Evolutionary conservation across 2,797 vertebrate genomes (phyloP).

Genomic region (Centroberyx gerrardi): DNA sequence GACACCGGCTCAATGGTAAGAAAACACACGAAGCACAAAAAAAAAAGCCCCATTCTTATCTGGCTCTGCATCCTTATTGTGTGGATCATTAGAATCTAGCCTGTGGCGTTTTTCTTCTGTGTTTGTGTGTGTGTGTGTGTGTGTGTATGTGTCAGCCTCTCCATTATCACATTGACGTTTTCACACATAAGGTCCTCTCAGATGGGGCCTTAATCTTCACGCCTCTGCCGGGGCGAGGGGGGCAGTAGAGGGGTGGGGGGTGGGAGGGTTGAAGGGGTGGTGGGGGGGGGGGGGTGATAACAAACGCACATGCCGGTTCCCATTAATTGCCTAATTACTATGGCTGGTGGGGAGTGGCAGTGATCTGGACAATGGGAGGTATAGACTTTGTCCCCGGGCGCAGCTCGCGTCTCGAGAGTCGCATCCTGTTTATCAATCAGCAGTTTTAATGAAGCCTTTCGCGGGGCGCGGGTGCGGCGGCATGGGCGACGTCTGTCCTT

Average conservation of each 20-base stretch:
- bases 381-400: slow-evolving; percentile 30
- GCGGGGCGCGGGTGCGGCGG: neutral
- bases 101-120: slow-evolving; percentile 24
- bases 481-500: neutral
- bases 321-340: slow-evolving; percentile 74
- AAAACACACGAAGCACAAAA: slow-evolving; percentile 21
- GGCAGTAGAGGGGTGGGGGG: neutral
- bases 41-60: too few relatives aligned
- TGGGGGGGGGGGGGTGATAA: slow-evolving; percentile 44
- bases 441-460: slow-evolving; percentile 47
- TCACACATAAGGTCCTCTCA: slow-evolving; percentile 49
- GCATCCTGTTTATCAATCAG: slow-evolving; percentile 58
- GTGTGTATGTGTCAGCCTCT: slow-evolving; percentile 24
- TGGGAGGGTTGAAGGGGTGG: too few relatives aligned
- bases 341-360: slow-evolving; percentile 27
- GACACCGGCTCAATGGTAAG: slow-evolving; percentile 17
- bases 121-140: slow-evolving; percentile 9
- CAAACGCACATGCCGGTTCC: slow-evolving; percentile 55
- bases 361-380: slow-evolving; percentile 25
- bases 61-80: slow-evolving; percentile 27
- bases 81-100: slow-evolving; percentile 51
- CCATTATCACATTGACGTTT: slow-evolving; percentile 41
- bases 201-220: slow-evolving; percentile 44
- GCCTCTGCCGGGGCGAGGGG: slow-evolving; percentile 29
- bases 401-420: slow-evolving; percentile 33